phyloP scores from a whole-genome alignment of 2,888 invertebrate species.

The Argyresthia albistria region DNA sequence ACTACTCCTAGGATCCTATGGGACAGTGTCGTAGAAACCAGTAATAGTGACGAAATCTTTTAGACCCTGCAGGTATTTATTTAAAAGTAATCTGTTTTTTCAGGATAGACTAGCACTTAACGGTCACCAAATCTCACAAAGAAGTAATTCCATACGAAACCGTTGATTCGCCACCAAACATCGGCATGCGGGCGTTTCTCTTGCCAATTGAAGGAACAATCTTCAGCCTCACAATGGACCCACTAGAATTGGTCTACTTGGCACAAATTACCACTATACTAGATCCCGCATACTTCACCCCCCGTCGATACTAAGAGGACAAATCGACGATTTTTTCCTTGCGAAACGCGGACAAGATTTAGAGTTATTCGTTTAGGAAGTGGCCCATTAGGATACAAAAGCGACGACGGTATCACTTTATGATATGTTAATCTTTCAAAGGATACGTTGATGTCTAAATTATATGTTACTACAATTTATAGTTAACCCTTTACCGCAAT shows the following conservation, averaged over 20 bases:
- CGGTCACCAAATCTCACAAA: no score
- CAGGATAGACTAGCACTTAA: no score
- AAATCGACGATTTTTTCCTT: neutral
- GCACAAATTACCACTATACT: conserved; percentile 59
- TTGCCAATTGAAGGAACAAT: conserved; percentile 44
- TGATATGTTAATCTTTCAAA: neutral
- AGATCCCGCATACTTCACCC: conserved; percentile 44
- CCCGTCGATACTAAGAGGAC: neutral
- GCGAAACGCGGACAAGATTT: conserved; percentile 1
- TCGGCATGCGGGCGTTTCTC: conserved; percentile 46
- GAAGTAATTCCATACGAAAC: no score
- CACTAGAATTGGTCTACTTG: conserved; percentile 55
- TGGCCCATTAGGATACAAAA: neutral
- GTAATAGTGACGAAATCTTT: no score
- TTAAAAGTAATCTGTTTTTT: no score
- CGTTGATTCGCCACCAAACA: neutral
- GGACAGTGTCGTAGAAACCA: no score
- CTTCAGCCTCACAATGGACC: conserved; percentile 48
- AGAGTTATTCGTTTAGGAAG: neutral
- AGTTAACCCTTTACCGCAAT: conserved; percentile 42
- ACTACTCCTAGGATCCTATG: no score
- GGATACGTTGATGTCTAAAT: conserved; percentile 22
- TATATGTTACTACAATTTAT: conserved; percentile 26
- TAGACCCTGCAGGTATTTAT: no score
- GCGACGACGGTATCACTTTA: neutral